phyloP scores from a whole-genome alignment of 2,797 vertebrate species.

The Bovichtus variegatus region DNA sequence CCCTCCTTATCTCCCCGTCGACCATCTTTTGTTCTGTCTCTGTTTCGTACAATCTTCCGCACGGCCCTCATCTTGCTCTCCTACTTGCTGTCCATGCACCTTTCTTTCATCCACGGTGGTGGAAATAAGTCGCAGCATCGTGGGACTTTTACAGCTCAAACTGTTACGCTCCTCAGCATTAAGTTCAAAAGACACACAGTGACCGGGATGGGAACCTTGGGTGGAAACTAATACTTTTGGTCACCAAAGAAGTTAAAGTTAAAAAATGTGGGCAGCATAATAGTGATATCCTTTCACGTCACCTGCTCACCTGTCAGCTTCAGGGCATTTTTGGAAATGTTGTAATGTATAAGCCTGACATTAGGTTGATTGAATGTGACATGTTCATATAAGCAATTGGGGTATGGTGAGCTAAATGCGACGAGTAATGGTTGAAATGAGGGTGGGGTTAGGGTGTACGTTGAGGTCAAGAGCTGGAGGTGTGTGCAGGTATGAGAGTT shows the following conservation, averaged over 20 bases:
- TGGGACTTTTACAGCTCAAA: conserved; percentile 61
- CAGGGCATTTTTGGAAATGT: conserved; percentile 49
- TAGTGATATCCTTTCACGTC: conserved; percentile 67
- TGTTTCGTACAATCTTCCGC: conserved; percentile 49
- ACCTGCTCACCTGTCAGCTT: conserved; percentile 61
- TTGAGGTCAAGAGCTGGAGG: conserved; percentile 55
- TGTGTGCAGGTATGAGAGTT: conserved; percentile 77
- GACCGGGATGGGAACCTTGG: conserved; percentile 47
- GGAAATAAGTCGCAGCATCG: conserved; percentile 46
- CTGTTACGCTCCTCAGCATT: conserved; percentile 49
- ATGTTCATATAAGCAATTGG: conserved; percentile 64
- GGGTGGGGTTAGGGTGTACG: conserved; percentile 14
- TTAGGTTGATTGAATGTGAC: conserved; percentile 71
- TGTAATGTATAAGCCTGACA: conserved; percentile 41
- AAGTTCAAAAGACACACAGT: conserved; percentile 62
- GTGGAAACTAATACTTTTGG: conserved; percentile 47
- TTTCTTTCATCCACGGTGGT: conserved; percentile 44
- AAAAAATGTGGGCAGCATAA: conserved; percentile 56
- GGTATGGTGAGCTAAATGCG: conserved; percentile 67
- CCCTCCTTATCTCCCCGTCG: conserved; percentile 46
- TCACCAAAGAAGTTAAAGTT: conserved; percentile 52
- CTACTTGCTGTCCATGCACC: conserved; percentile 26
- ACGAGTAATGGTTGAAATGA: conserved; percentile 49
- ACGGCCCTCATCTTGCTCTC: conserved; percentile 40
- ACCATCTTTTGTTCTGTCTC: conserved; percentile 69